Evolutionary conservation across 2,113 vertebrate species (phyloP).

Genomic region (Mesitornis unicolor): DNA sequence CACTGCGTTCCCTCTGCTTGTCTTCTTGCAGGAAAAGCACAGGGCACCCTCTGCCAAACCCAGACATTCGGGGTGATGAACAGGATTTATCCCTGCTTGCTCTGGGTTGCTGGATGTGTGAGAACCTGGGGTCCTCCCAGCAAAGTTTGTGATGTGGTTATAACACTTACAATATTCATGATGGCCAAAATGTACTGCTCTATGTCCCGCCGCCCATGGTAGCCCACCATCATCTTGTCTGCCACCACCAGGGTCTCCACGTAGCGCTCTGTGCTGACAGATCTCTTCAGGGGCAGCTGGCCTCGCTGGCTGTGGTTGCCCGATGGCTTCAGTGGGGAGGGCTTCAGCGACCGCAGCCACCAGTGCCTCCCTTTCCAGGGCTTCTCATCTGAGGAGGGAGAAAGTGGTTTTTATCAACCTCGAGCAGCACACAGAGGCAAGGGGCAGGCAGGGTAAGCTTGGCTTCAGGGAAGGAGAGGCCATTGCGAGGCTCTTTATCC

Average conservation of each 20-base stretch:
- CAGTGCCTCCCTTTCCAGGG: slow-evolving; percentile 87
- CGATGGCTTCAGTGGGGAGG: slow-evolving; percentile 71
- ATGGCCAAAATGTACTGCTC: slow-evolving; percentile 97
- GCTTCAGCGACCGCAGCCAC: slow-evolving; percentile 91
- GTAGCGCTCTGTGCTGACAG: slow-evolving; percentile 91
- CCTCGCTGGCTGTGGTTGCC: slow-evolving; percentile 86
- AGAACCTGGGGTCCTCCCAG: background rate
- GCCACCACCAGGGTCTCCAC: slow-evolving; percentile 98
- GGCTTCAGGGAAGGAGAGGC: background rate
- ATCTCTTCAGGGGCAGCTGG: slow-evolving; percentile 92
- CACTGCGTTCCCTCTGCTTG: rapidly evolving
- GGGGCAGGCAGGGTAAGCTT: rapidly evolving
- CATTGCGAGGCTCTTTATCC: background rate
- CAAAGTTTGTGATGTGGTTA: background rate
- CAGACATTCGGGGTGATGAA: rapidly evolving
- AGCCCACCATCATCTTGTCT: slow-evolving; percentile 98
- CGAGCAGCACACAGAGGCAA: background rate
- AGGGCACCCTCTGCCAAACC: background rate
- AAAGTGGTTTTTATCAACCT: background rate
- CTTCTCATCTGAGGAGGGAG: slow-evolving; percentile 83
- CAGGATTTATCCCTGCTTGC: background rate
- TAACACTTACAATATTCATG: slow-evolving; percentile 99
- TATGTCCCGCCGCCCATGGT: slow-evolving; percentile 95
- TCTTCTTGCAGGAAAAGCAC: background rate
- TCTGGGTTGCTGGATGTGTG: background rate